Evolutionary conservation across 2,888 invertebrate genomes (phyloP).

Genomic region (Polymixis flavicincta): DNA sequence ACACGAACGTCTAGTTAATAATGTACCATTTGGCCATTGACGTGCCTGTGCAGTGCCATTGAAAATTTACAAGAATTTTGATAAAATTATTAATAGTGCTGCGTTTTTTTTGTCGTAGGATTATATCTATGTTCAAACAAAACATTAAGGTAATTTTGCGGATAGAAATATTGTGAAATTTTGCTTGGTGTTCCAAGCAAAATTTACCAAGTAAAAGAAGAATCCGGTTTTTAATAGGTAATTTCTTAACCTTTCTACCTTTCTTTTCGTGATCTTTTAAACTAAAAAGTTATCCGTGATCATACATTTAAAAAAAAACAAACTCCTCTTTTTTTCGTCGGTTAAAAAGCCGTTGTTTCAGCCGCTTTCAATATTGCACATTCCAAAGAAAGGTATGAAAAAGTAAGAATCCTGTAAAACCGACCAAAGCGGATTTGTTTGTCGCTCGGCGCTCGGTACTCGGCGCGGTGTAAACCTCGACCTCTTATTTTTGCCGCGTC

Average conservation of each 20-base stretch:
- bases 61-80: background rate
- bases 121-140: background rate
- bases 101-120: background rate
- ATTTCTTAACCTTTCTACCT: background rate
- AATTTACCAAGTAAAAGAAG: too few species aligned
- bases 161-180: background rate
- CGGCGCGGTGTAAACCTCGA: constrained; percentile 66
- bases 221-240: too few species aligned
- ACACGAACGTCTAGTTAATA: background rate
- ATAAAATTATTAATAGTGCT: background rate
- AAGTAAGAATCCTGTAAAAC: constrained; percentile 34
- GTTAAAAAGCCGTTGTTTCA: background rate
- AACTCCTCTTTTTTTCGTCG: too few species aligned
- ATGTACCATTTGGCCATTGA: background rate
- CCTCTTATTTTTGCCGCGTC: constrained; percentile 85
- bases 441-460: constrained; percentile 51
- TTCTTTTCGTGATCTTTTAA: background rate
- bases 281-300: background rate
- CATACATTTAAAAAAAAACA: too few species aligned
- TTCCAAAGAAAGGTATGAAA: constrained; percentile 20
- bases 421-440: constrained; percentile 69
- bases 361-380: background rate
- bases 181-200: too few species aligned
- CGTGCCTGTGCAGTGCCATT: background rate
- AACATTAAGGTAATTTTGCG: background rate